Evolutionary conservation across 2,888 invertebrate genomes (phyloP).

Genomic region (Trissolcus japonicus): DNA sequence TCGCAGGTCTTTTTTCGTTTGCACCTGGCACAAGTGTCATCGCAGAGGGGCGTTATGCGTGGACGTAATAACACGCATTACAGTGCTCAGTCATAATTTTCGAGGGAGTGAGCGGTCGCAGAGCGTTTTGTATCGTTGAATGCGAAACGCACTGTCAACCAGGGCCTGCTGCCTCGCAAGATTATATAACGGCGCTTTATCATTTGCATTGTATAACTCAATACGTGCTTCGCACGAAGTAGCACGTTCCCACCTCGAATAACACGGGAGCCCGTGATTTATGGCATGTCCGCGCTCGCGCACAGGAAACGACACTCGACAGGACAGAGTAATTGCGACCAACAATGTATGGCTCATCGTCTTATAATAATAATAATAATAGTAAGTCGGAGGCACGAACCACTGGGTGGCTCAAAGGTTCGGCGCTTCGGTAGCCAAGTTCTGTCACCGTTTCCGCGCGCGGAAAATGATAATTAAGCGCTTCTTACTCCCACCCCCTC

Average conservation of each 20-base stretch:
- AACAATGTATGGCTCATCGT: conserved; percentile 53
- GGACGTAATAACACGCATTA: conserved; percentile 35
- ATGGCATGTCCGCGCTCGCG: conserved; percentile 50
- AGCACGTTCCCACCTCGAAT: conserved; percentile 55
- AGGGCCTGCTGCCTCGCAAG: conserved; percentile 41
- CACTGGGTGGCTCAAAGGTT: conserved; percentile 15
- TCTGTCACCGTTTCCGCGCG: conserved; percentile 1
- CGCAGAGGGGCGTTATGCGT: conserved; percentile 14
- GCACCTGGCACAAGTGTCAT: conserved; percentile 14
- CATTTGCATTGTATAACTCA: conserved; percentile 57
- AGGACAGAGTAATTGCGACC: conserved; percentile 52
- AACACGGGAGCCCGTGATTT: conserved; percentile 48
- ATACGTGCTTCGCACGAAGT: conserved; percentile 52
- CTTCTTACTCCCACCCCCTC: background rate
- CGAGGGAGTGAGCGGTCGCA: conserved; percentile 42
- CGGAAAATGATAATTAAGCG: conserved; percentile 44
- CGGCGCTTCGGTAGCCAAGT: conserved; percentile 1
- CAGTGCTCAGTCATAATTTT: conserved; percentile 24
- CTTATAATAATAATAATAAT: conserved; percentile 35
- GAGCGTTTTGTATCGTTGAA: conserved; percentile 42
- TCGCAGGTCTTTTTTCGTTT: background rate
- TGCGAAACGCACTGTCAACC: conserved; percentile 51
- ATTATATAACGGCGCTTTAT: conserved; percentile 55
- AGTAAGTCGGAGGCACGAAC: conserved; percentile 34
- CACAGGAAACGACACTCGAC: conserved; percentile 55